Evolutionary conservation across 2,888 invertebrate species (phyloP).

Genomic region (Caenorhabditis virilis): DNA sequence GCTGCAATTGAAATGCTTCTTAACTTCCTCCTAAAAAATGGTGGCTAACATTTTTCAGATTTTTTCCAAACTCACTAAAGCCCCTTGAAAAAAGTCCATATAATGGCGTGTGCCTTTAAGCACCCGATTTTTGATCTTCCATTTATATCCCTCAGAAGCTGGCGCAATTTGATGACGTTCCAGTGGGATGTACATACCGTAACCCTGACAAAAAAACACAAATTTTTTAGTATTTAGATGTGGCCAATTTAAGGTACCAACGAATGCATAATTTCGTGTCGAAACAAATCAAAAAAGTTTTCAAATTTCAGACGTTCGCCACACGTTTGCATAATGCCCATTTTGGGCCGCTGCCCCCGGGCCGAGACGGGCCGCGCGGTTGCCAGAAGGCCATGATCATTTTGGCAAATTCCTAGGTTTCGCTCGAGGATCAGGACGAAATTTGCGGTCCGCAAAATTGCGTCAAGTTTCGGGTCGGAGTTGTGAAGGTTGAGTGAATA

Average conservation of each 20-base stretch:
- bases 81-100: conserved; percentile 26
- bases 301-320: too few species aligned
- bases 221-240: neutral
- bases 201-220: conserved; percentile 26
- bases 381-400: conserved; percentile 15
- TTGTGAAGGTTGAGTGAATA: neutral
- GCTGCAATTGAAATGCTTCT: conserved; percentile 46
- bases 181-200: conserved; percentile 30
- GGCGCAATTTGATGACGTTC: conserved; percentile 9
- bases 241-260: conserved; percentile 15
- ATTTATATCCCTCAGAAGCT: conserved; percentile 13
- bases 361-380: conserved; percentile 9
- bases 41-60: neutral
- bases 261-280: conserved; percentile 58
- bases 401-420: conserved; percentile 7
- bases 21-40: conserved; percentile 14
- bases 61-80: conserved; percentile 3
- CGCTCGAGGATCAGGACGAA: neutral
- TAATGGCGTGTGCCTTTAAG: conserved; percentile 6
- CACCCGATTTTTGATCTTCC: conserved; percentile 8
- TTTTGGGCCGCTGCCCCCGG: conserved; percentile 30
- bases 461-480: neutral
- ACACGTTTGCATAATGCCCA: conserved; percentile 42
- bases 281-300: conserved; percentile 46
- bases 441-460: neutral